Base-by-base conservation (phyloP, 2,888 invertebrate genomes). In the Drosophila paramelanica region DNA sequence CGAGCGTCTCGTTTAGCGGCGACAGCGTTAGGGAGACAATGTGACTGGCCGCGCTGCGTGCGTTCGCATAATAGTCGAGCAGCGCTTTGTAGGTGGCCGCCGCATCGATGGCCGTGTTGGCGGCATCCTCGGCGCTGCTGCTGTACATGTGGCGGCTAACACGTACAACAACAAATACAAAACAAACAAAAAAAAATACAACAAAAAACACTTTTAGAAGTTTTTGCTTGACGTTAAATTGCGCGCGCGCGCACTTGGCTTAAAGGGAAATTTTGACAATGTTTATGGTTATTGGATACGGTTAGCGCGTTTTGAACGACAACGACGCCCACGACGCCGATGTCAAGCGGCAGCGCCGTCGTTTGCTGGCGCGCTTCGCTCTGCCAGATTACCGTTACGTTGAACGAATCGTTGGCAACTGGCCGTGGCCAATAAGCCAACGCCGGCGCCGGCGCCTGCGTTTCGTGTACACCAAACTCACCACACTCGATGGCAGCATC, bases 31-130 rank as follows among this genome's bases (percentile, higher is more conserved):
- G 55, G 13, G 89, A 83, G 25, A 88, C 57, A 2, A 83, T 79
- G 45, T 88, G 88, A 5, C 75, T 72, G 13, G 82, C 81, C 2
- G 86, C 85, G 8, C 60, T 74, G 5, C 73, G 68, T 5, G 62
- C 75, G 11, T 85, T 77, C 27, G 77, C 72, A 20, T 79, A 88
- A 38, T 79, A 84, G 20, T 79, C 86, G 7, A 84, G 66, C 41
- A 84, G 52, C 1, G 75, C 77, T 51, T 58, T 52, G 36, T 72
- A 83, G 23, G 61, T 67, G 20, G 58, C 50, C 14, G 61, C 61
- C 13, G 58, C 55, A 20, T 11, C 36, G 36, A 13, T 36, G 36
- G 36, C 36, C 36, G 36, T 36, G 36, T 25, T 62, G 25, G 38
- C 60, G 13, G 64, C 67, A 27, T 77, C 56, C 13, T 67, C 66